These are phyloP conservation scores for Aradophagus sp. DNA, from an alignment of 1,140 invertebrate species.

Conservation along the genomic window DNA sequence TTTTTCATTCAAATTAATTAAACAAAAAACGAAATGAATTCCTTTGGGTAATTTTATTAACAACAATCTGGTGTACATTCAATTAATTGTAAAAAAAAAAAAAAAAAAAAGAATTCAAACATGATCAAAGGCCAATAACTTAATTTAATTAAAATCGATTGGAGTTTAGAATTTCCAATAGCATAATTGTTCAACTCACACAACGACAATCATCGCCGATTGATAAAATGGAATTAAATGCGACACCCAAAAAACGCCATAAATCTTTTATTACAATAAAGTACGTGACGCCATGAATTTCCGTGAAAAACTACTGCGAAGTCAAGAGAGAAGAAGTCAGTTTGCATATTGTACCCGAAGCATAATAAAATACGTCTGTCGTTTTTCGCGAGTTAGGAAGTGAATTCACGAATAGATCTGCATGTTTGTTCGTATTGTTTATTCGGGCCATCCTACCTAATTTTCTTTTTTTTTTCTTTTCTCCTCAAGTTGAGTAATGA, in stretches of 20 bases:
- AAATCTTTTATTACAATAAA: slow-evolving; percentile 35
- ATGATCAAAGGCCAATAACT: no score
- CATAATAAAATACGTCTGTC: slow-evolving; percentile 48
- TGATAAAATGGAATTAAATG: no score
- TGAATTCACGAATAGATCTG: slow-evolving; percentile 51
- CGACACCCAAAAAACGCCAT: slow-evolving; percentile 29
- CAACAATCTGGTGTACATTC: no score
- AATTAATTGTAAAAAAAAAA: no score
- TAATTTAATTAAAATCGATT: no score
- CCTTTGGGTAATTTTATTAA: no score
- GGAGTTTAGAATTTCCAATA: no score
- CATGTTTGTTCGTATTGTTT: slow-evolving; percentile 51
- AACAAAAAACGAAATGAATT: no score
- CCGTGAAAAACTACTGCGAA: slow-evolving; percentile 12
- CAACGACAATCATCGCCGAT: no score
- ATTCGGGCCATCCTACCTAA: slow-evolving; percentile 21
- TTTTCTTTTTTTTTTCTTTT: slow-evolving; percentile 22
- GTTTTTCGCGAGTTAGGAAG: slow-evolving; percentile 48
- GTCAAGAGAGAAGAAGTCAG: slow-evolving; percentile 19
- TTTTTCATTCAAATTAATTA: no score
- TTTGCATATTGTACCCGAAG: slow-evolving; percentile 40
- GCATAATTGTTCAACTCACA: no score
- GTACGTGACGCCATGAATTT: slow-evolving; percentile 26
- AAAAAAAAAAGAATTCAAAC: no score
- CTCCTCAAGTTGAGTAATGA: slow-evolving; percentile 21